Evolutionary conservation across 2,888 invertebrate species (phyloP).

Genomic region (Orchesellides sinensis): DNA sequence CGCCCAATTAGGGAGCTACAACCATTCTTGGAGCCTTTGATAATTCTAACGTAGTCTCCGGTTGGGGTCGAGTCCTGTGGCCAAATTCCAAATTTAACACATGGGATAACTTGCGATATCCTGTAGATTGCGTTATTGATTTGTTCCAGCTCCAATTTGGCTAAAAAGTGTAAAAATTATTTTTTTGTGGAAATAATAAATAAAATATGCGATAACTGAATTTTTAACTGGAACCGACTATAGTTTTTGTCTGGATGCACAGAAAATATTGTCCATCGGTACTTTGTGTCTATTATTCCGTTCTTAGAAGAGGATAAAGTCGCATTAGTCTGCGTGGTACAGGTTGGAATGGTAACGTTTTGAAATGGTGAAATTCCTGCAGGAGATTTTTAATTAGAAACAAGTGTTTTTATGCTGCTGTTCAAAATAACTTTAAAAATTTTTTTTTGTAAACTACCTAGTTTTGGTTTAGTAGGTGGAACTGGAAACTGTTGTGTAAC

Average conservation of each 20-base stretch:
- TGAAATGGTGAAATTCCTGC: not conserved
- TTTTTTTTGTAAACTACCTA: not conserved
- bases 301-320: not conserved
- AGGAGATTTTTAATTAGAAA: not conserved
- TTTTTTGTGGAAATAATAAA: not conserved
- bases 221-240: no score
- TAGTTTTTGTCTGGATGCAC: conserved; percentile 38
- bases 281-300: conserved; percentile 51
- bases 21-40: conserved; percentile 59
- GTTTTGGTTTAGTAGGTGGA: not conserved
- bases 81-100: conserved; percentile 57
- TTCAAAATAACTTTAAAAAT: not conserved
- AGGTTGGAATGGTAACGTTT: conserved; percentile 33
- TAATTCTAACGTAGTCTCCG: conserved; percentile 62
- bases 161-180: conserved; percentile 10
- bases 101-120: conserved; percentile 45
- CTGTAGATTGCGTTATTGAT: conserved; percentile 62
- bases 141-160: conserved; percentile 17
- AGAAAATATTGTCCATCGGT: conserved; percentile 52
- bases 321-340: conserved; percentile 24
- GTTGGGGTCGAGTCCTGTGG: conserved; percentile 57
- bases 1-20: conserved; percentile 64
- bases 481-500: no score
- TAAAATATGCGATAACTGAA: not conserved
- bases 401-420: no score